phyloP scores from a whole-genome alignment of 1,140 invertebrate genomes.

The Drosophila rhopaloa region DNA sequence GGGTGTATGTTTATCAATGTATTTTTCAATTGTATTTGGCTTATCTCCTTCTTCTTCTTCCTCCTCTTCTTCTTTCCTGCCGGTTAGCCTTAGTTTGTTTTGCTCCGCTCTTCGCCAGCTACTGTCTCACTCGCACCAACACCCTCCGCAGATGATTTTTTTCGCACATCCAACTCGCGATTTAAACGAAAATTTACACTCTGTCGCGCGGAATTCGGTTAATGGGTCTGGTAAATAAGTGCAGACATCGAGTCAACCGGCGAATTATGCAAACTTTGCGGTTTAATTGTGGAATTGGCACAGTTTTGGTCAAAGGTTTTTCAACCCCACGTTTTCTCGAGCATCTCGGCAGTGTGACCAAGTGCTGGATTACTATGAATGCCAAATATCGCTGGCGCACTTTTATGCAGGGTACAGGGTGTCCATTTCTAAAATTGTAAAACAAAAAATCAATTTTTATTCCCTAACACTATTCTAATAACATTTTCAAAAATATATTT shows the following conservation, averaged over 20 bases:
- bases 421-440: neutral
- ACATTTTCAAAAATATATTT: no score
- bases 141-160: conserved; percentile 20
- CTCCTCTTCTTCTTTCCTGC: conserved; percentile 39
- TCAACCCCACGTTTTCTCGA: conserved; percentile 44
- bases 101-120: conserved; percentile 35
- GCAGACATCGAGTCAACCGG: conserved; percentile 16
- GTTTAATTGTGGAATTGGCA: conserved; percentile 31
- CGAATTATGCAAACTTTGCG: conserved; percentile 29
- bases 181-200: conserved; percentile 13
- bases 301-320: conserved; percentile 31
- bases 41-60: conserved; percentile 52
- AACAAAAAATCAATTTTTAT: neutral
- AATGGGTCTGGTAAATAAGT: conserved; percentile 17
- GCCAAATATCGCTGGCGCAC: neutral
- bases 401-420: neutral
- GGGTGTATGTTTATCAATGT: conserved; percentile 22
- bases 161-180: conserved; percentile 37
- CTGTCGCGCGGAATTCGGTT: conserved; percentile 6
- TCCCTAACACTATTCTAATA: no score
- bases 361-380: neutral
- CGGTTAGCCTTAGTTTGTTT: conserved; percentile 58
- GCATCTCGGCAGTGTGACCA: conserved; percentile 32
- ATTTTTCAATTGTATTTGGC: conserved; percentile 48
- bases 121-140: conserved; percentile 56